Conservation (phyloP, 1,140 invertebrate genomes). For the Neuroterus valhalla region DNA sequence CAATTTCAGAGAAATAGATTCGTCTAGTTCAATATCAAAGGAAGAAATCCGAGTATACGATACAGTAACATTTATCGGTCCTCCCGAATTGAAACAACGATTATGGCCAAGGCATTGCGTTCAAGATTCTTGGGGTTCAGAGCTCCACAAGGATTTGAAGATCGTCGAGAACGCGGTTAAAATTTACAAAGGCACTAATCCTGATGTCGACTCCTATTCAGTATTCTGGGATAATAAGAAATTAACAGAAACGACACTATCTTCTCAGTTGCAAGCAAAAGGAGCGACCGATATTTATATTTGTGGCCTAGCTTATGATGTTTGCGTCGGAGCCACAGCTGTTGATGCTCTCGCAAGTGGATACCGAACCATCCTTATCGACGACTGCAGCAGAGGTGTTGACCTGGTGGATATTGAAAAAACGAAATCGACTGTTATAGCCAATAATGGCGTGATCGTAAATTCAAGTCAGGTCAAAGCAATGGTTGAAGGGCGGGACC, state of each 20-base stretch:
- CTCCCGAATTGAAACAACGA: conserved; percentile 87
- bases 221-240: conserved; percentile 99
- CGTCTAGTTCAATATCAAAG: conserved; percentile 63
- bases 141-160: conserved; percentile 93
- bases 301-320: conserved; percentile 96
- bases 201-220: conserved; percentile 97
- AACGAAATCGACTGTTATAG: conserved; percentile 85
- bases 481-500: conserved; percentile 91
- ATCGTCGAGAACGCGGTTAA: conserved; percentile 84
- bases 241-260: conserved; percentile 90
- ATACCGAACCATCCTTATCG: conserved; percentile 91
- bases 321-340: conserved; percentile 95
- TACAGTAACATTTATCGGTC: conserved; percentile 92
- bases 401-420: conserved; percentile 88
- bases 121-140: conserved; percentile 94
- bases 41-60: conserved; percentile 91
- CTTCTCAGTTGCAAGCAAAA: conserved; percentile 84
- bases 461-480: conserved; percentile 85
- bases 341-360: conserved; percentile 90
- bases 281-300: conserved; percentile 95
- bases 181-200: conserved; percentile 95
- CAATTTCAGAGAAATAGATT: conserved; percentile 64
- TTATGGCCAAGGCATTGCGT: conserved; percentile 97
- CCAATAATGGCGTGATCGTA: conserved; percentile 86
- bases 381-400: conserved; percentile 93